Base-by-base conservation (phyloP, 2,113 vertebrate species). In the Patagioenas fasciata region DNA sequence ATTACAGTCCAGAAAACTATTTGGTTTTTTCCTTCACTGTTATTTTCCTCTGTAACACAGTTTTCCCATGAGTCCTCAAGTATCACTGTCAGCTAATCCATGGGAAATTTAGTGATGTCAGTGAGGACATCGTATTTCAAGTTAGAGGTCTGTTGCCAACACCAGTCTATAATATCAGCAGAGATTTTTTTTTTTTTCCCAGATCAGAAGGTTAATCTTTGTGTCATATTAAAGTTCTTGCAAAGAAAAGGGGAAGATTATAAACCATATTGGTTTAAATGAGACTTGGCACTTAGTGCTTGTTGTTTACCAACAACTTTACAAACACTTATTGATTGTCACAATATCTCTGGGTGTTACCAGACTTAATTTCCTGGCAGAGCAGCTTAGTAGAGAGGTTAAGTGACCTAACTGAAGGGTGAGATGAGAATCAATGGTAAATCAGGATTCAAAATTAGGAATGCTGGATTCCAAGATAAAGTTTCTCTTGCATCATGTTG, bases 31-130 rank as follows among this genome's bases (percentile, higher is more conserved):
- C 10, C 6, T 5, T 86, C 8, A 2, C 60, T 86, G 25, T 80
- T 80, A 64, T 34, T 95, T 93, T 54, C 11, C 11, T 83, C 71
- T 83, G 72, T 60, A 83, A 18, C 58, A 78, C 54, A 64, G 13
- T 84, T 89, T 92, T 91, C 64, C 64, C 40, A 4, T 51, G 82
- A 67, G 72, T 78, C 58, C 67, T 89, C 40, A 70, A 70, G 62
- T 83, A 78, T 88, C 44, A 4, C 69, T 90, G 72, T 93, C 88
- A 66, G 65, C 53, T 93, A 92, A 95, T 91, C 85, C 85, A 60
- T 92, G 83, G 73, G 92, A 92, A 96, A 95, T 85, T 81, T 65
- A 89, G 65, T 91, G 84, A 84, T 92, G 61, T 75, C 88, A 80
- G 38, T 57, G 70, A 69, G 57, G 60, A 92, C 61, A 69, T 81